A percentile compares a stretch with the other conserved stretches of the same genome.
Conservation (phyloP, 1,140 invertebrate genomes). For the Proctacanthus coquilletti region DNA sequence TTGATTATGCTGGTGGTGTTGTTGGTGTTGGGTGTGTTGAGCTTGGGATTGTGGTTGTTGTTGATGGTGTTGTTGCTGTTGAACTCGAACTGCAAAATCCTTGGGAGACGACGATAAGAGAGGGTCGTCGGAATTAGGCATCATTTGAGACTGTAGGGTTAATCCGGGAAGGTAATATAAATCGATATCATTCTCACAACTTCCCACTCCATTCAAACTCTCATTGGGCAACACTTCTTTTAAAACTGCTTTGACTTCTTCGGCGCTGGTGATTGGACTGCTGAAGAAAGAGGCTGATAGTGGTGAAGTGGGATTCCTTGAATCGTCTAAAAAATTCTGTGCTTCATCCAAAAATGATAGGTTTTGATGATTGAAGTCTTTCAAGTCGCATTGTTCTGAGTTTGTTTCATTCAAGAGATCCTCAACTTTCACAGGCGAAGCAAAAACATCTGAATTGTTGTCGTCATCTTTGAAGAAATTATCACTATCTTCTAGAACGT, state of each 20-base stretch:
- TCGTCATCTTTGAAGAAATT: slow-evolving; percentile 3
- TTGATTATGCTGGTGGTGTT: slow-evolving; percentile 9
- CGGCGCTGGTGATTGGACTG: slow-evolving; percentile 70
- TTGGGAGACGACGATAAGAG: slow-evolving; percentile 63
- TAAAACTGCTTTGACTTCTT: slow-evolving; percentile 65
- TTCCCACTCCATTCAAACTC: slow-evolving; percentile 30
- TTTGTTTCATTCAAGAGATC: slow-evolving; percentile 21
- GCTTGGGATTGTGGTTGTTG: slow-evolving; percentile 6
- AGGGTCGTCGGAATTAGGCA: slow-evolving; percentile 73
- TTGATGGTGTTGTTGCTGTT: slow-evolving; percentile 4
- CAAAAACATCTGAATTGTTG: slow-evolving; percentile 10
- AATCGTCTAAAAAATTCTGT: slow-evolving; percentile 36
- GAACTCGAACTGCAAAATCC: slow-evolving; percentile 45
- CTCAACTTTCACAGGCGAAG: slow-evolving; percentile 20
- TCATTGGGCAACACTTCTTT: slow-evolving; percentile 66
- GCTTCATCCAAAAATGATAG: slow-evolving; percentile 25
- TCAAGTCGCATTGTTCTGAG: slow-evolving; percentile 20
- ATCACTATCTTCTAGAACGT: slow-evolving; percentile 23
- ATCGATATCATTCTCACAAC: slow-evolving; percentile 25
- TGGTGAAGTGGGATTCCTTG: slow-evolving; percentile 49
- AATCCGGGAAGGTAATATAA: slow-evolving; percentile 26
- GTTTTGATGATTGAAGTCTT: slow-evolving; percentile 27
- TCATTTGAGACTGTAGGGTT: slow-evolving; percentile 51
- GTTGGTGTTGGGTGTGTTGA: slow-evolving; percentile 10
- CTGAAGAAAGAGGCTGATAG: slow-evolving; percentile 67